phyloP scores from a whole-genome alignment of 2,888 invertebrate species.

The Drosophila lutescens region DNA sequence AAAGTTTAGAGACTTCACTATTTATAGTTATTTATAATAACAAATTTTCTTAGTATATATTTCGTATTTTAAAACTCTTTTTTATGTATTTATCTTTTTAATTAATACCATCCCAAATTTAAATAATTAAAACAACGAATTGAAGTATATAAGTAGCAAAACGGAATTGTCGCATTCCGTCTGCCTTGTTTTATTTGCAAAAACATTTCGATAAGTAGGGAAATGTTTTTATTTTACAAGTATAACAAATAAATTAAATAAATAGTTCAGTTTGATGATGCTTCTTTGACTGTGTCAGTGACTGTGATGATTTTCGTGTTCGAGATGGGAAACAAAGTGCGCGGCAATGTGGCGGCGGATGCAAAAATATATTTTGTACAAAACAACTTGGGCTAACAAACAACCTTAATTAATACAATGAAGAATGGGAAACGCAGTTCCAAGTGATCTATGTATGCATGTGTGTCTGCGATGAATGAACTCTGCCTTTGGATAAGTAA shows the following conservation, averaged over 20 bases:
- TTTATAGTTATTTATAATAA: no score
- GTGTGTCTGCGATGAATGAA: constrained; percentile 2
- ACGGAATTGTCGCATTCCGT: constrained; percentile 16
- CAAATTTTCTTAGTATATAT: no score
- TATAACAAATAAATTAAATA: constrained; percentile 75
- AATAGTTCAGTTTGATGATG: constrained; percentile 57
- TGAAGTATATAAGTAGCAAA: constrained; percentile 17
- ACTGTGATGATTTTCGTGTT: constrained; percentile 19
- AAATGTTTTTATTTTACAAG: constrained; percentile 51
- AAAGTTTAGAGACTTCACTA: no score
- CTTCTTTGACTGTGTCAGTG: neutral
- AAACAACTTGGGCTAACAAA: constrained; percentile 57
- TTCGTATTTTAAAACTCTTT: no score
- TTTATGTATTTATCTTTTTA: no score
- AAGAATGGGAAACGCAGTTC: constrained; percentile 14
- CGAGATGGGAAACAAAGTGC: constrained; percentile 35
- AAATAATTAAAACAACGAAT: neutral
- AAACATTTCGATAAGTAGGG: constrained; percentile 59
- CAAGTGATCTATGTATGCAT: neutral
- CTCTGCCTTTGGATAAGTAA: constrained; percentile 15
- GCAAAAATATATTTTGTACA: constrained; percentile 59
- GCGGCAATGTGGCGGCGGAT: constrained; percentile 25
- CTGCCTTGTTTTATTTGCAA: constrained; percentile 59
- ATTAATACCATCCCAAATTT: no score
- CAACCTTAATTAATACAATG: constrained; percentile 24